phyloP scores from a whole-genome alignment of 1,140 invertebrate species.

The Telenomus remus region DNA sequence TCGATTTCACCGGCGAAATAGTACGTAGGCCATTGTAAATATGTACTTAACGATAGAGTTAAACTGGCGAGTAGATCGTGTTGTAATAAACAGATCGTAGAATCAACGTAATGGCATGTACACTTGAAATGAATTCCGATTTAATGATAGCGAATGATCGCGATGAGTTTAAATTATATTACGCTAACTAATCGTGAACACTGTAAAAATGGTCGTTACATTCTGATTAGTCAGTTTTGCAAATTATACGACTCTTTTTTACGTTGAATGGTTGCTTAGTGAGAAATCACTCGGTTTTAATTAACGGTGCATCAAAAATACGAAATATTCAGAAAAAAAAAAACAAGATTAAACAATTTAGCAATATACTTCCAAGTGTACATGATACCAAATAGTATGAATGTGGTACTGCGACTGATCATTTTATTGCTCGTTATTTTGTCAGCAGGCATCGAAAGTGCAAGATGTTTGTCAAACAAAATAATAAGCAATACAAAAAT shows the following conservation, averaged over 20 bases:
- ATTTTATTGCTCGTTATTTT: slow-evolving; percentile 42
- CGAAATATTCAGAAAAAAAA: too few species aligned
- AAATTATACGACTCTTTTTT: too few species aligned
- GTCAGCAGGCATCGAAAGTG: slow-evolving; percentile 1
- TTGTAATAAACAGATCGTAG: slow-evolving; percentile 22
- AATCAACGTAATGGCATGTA: slow-evolving; percentile 22
- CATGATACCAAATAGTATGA: slow-evolving; percentile 22
- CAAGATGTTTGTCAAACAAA: slow-evolving; percentile 16
- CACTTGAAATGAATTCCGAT: slow-evolving; percentile 31
- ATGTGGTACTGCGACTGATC: slow-evolving; percentile 7
- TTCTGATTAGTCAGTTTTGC: too few species aligned
- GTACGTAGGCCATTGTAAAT: slow-evolving; percentile 15
- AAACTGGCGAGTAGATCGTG: slow-evolving; percentile 18
- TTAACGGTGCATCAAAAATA: too few species aligned
- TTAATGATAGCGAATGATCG: slow-evolving; percentile 22
- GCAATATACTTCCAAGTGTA: slow-evolving; percentile 36
- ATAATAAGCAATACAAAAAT: slow-evolving; percentile 38
- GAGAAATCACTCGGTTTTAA: too few species aligned
- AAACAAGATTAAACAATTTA: background rate
- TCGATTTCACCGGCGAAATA: slow-evolving; percentile 11
- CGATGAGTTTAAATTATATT: slow-evolving; percentile 14
- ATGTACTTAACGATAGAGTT: slow-evolving; percentile 33
- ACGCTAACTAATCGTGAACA: slow-evolving; percentile 6
- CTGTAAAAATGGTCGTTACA: slow-evolving; percentile 12
- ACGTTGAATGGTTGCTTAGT: too few species aligned